A percentile compares a stretch with the other conserved stretches of the same genome.
Conservation (phyloP, 2,113 vertebrate genomes). For the Corythoichthys haematopterus region DNA sequence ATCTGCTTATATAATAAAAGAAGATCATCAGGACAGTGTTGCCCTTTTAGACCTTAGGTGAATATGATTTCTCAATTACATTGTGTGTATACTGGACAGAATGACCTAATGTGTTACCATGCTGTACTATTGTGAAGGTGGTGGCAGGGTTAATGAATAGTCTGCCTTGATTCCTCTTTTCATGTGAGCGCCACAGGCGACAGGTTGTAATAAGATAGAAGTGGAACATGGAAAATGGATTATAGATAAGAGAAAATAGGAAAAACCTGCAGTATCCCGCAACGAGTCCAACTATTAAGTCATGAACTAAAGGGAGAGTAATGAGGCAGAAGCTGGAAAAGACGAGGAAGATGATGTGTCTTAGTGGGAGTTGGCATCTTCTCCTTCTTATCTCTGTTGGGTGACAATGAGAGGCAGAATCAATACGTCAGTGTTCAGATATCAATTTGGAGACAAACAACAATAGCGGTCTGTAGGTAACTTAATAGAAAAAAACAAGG, state of each 20-base stretch:
- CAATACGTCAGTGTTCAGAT: constrained; percentile 5
- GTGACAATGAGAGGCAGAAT: constrained; percentile 19
- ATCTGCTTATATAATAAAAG: neutral
- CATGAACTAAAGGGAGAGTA: constrained; percentile 33
- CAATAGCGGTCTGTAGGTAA: neutral
- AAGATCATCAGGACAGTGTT: neutral
- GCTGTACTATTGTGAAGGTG: constrained; percentile 12
- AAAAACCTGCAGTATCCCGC: constrained; percentile 8
- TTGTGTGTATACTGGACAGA: neutral
- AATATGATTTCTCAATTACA: neutral
- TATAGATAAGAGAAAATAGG: constrained; percentile 48
- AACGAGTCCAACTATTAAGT: constrained; percentile 27
- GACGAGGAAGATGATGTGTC: constrained; percentile 20
- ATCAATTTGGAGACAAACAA: constrained; percentile 7
- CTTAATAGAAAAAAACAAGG: neutral
- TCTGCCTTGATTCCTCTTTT: constrained; percentile 28
- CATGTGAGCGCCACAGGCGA: constrained; percentile 34
- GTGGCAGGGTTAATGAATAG: constrained; percentile 46
- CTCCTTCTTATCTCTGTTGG: constrained; percentile 8
- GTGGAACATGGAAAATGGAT: constrained; percentile 37
- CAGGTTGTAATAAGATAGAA: constrained; percentile 36
- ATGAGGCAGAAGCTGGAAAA: constrained; percentile 33
- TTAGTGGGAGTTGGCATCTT: constrained; percentile 8
- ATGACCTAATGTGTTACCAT: constrained; percentile 19
- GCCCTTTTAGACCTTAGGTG: neutral